Evolutionary conservation across 2,888 invertebrate genomes (phyloP).

Genomic region (Synergus laeviventris): DNA sequence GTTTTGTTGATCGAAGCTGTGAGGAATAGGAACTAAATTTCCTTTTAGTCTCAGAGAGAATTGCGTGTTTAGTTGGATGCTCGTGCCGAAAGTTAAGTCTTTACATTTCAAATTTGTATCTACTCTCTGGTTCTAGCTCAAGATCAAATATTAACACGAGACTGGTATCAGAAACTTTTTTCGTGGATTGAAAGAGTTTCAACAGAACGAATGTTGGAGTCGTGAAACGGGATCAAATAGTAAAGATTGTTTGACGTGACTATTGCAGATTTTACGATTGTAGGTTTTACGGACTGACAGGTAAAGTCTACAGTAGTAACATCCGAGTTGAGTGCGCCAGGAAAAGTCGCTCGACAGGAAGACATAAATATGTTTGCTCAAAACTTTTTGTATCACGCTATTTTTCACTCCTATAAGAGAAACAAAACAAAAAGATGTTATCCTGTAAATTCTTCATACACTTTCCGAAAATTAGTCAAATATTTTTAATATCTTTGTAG

Average conservation of each 20-base stretch:
- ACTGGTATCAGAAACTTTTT: not conserved
- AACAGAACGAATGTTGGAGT: not conserved
- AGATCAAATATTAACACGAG: not conserved
- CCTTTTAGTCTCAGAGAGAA: constrained; percentile 40
- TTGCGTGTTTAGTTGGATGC: constrained; percentile 39
- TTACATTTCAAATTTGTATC: constrained; percentile 49
- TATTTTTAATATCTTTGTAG: too few species aligned
- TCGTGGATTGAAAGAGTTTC: not conserved
- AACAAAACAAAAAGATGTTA: too few species aligned
- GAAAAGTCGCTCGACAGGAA: not conserved
- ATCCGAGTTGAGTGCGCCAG: not conserved
- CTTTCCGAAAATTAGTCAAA: too few species aligned
- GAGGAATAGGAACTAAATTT: constrained; percentile 66
- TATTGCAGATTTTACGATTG: constrained; percentile 32
- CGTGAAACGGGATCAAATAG: constrained; percentile 11
- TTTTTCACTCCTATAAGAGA: too few species aligned
- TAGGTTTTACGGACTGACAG: constrained; percentile 21
- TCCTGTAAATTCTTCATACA: too few species aligned
- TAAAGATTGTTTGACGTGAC: constrained; percentile 29
- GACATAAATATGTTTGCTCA: not conserved
- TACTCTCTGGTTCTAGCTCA: constrained; percentile 14
- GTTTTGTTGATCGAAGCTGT: constrained; percentile 68
- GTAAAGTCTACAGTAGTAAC: not conserved
- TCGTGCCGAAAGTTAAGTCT: constrained; percentile 51
- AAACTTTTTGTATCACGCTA: not conserved